Evolutionary conservation across 37 sponge, comb jelly and placozoan species (phyloP).

Genomic region (Axinella damicornis): DNA sequence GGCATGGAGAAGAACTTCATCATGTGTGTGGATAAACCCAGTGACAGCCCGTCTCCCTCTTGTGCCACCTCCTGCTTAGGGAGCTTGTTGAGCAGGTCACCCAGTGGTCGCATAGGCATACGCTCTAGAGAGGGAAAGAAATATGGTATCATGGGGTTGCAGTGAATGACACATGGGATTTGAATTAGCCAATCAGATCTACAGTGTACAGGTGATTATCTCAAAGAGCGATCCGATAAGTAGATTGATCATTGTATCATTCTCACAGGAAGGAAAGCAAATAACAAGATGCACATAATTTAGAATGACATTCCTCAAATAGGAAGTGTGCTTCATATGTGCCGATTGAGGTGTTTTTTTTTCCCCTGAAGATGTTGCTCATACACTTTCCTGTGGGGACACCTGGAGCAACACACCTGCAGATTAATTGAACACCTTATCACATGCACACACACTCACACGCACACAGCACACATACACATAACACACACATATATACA

Average conservation of each 20-base stretch:
- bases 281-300: no score
- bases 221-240: no score
- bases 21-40: constrained; percentile 33
- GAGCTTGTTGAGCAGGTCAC: background rate
- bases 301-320: no score
- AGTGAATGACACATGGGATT: no score
- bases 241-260: no score
- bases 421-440: no score
- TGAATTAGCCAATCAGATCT: no score
- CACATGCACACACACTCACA: constrained; percentile 39
- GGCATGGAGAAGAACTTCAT: constrained; percentile 29
- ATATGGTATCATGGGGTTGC: no score
- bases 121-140: background rate
- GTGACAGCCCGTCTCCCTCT: constrained; percentile 24
- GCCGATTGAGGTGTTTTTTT: constrained; percentile 44
- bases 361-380: constrained; percentile 15
- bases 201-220: no score
- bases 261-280: no score
- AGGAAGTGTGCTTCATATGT: no score
- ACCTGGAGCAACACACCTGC: constrained; percentile 17
- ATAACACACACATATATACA: background rate
- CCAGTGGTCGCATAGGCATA: background rate
- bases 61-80: background rate
- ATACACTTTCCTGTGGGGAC: background rate
- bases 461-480: background rate